These are phyloP conservation scores for Caerostris darwini DNA, from an alignment of 1,140 invertebrate genomes.

Conservation along the genomic window DNA sequence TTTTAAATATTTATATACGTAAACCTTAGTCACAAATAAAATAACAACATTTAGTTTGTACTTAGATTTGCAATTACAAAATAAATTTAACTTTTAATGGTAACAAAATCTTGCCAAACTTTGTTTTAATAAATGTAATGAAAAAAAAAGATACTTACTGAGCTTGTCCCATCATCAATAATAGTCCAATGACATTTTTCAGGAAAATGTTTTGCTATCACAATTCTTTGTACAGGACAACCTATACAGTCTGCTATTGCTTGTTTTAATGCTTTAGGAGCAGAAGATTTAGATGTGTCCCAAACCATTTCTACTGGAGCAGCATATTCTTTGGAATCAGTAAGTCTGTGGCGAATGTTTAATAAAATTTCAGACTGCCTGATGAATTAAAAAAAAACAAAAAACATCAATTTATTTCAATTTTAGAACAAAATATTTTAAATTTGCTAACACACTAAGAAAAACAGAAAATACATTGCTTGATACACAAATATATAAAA, in stretches of 20 bases:
- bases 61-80: too few relatives aligned
- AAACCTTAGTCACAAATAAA: too few relatives aligned
- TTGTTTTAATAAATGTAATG: not conserved
- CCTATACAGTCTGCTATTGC: slow-evolving; percentile 46
- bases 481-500: too few relatives aligned
- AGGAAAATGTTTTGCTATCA: slow-evolving; percentile 70
- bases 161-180: slow-evolving; percentile 70
- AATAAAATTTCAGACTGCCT: slow-evolving; percentile 73
- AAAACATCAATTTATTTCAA: not conserved
- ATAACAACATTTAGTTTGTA: too few relatives aligned
- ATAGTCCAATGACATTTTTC: slow-evolving; percentile 75
- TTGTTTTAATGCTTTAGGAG: slow-evolving; percentile 59
- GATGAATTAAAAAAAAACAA: not conserved
- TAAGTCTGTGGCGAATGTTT: slow-evolving; percentile 65
- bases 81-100: too few relatives aligned
- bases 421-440: not conserved
- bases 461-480: too few relatives aligned
- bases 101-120: too few relatives aligned
- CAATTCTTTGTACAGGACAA: slow-evolving; percentile 50
- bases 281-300: slow-evolving; percentile 68
- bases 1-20: not conserved
- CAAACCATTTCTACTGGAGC: slow-evolving; percentile 68
- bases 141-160: slow-evolving; percentile 47
- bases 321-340: slow-evolving; percentile 57
- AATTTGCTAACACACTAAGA: not conserved